These are phyloP conservation scores for Anisognathus igniventris DNA, from an alignment of 2,797 vertebrate species.

Conservation along the genomic window DNA sequence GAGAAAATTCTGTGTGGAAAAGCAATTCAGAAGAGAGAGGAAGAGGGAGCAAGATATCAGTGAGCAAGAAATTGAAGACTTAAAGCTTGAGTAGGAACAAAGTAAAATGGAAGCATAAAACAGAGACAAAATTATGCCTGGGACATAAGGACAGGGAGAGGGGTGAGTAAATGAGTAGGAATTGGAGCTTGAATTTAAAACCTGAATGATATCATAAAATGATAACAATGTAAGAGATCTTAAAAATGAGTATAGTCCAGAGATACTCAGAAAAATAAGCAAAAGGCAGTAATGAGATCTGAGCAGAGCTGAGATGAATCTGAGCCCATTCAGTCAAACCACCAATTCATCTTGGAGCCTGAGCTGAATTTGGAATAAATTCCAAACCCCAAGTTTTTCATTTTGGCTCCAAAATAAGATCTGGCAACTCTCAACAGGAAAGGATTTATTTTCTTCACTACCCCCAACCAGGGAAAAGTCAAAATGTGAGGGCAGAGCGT, in stretches of 20 bases:
- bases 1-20: background rate
- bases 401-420: background rate
- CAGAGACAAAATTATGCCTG: background rate
- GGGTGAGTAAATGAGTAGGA: background rate
- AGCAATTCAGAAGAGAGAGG: background rate
- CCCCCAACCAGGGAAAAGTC: background rate
- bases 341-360: background rate
- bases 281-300: background rate
- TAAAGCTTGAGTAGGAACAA: background rate
- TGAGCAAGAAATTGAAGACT: background rate
- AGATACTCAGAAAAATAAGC: background rate
- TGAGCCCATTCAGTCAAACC: background rate
- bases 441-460: slow-evolving; percentile 4
- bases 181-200: background rate
- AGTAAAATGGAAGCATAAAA: background rate
- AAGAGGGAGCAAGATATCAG: background rate
- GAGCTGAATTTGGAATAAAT: background rate
- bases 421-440: background rate
- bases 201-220: background rate
- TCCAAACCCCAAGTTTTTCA: background rate
- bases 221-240: background rate
- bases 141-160: background rate
- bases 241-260: background rate
- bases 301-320: background rate
- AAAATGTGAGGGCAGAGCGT: background rate